A percentile compares a stretch with the other conserved stretches of the same genome.
Conservation (phyloP, 1,140 invertebrate genomes). For the Thaumatotibia leucotreta region DNA sequence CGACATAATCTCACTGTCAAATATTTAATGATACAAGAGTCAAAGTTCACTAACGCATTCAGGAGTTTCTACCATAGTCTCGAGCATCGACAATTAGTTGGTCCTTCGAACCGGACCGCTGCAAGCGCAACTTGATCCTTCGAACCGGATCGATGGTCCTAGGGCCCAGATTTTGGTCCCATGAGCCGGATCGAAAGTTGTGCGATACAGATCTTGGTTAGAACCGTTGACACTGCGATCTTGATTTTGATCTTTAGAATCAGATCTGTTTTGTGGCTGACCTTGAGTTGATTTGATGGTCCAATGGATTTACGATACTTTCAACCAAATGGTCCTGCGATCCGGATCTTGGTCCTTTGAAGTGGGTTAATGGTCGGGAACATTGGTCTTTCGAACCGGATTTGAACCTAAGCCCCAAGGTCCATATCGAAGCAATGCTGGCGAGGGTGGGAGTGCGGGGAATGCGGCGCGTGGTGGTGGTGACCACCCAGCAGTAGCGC, state of each 20-base stretch:
- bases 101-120: neutral
- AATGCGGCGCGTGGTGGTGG: slow-evolving; percentile 56
- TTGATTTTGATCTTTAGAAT: no score
- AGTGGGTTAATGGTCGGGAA: no score
- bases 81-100: neutral
- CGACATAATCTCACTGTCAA: neutral
- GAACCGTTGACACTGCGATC: no score
- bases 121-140: neutral
- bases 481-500: slow-evolving; percentile 44
- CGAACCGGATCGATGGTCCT: neutral
- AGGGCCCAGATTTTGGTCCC: no score
- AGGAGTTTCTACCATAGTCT: neutral
- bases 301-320: no score
- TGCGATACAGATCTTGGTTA: no score
- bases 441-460: slow-evolving; percentile 43
- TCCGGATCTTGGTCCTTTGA: no score
- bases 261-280: no score
- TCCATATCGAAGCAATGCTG: slow-evolving; percentile 67
- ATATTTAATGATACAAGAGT: neutral
- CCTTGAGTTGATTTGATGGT: no score
- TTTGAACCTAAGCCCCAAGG: slow-evolving; percentile 38
- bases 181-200: no score
- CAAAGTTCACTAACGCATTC: neutral
- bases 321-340: no score
- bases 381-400: neutral